phyloP scores from a whole-genome alignment of 2,888 invertebrate genomes.

The Pimpla rufipes region DNA sequence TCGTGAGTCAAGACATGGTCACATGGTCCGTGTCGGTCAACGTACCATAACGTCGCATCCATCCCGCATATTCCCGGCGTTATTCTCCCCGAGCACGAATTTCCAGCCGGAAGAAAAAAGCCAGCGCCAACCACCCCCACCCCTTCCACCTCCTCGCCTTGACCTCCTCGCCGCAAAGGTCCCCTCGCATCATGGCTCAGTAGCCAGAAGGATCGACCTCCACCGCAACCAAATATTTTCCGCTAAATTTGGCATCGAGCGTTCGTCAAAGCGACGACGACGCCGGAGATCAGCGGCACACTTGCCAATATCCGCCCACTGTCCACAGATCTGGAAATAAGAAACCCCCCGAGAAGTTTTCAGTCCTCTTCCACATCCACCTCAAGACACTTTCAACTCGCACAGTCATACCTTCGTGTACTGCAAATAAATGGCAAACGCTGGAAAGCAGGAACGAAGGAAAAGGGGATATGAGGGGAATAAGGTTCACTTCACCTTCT shows the following conservation, averaged over 20 bases:
- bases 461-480: neutral
- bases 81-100: constrained; percentile 80
- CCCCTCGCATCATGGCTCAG: constrained; percentile 16
- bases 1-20: constrained; percentile 71
- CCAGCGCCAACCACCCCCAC: constrained; percentile 1
- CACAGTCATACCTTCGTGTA: neutral
- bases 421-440: neutral
- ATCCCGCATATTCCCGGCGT: constrained; percentile 78
- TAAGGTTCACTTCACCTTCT: neutral
- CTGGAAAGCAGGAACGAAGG: neutral
- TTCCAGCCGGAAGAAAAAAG: constrained; percentile 23
- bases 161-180: constrained; percentile 52
- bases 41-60: constrained; percentile 85
- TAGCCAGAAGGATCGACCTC: constrained; percentile 1
- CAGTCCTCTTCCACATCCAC: neutral
- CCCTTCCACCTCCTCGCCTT: constrained; percentile 64
- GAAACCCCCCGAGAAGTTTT: neutral
- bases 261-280: constrained; percentile 44
- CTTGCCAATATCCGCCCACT: constrained; percentile 18
- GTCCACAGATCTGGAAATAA: constrained; percentile 31
- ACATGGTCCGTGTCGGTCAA: constrained; percentile 83
- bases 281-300: constrained; percentile 47
- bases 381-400: neutral
- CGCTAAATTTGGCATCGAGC: constrained; percentile 59
- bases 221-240: constrained; percentile 60